Evolutionary conservation across 2,113 vertebrate species (phyloP).

Genomic region (Pseudorectes ferrugineus): DNA sequence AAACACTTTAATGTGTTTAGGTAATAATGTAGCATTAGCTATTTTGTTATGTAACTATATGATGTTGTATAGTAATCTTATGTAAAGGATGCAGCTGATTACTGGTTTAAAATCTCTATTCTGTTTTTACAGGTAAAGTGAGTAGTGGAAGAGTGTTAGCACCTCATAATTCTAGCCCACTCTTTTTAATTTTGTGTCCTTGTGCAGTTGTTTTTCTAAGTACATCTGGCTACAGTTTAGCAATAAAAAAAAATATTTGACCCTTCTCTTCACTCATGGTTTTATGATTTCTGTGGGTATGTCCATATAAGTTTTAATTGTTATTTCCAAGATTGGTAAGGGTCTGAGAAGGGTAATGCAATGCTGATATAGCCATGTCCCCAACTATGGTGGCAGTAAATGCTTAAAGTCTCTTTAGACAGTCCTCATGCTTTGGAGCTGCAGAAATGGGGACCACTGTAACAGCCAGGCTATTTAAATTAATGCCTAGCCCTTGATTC

Average conservation of each 20-base stretch:
- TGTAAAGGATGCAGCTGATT: not conserved
- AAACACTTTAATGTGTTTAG: not conserved
- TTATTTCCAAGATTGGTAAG: not conserved
- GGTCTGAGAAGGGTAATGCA: not conserved
- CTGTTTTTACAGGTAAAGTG: not conserved
- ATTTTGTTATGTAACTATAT: not conserved
- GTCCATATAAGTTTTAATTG: not conserved
- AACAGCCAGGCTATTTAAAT: not conserved
- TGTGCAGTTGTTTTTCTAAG: not conserved
- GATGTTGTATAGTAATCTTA: not conserved
- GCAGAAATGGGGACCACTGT: not conserved
- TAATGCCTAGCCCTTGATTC: not conserved
- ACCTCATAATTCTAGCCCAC: not conserved
- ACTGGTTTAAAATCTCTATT: not conserved
- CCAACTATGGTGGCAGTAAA: not conserved
- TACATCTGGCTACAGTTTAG: not conserved
- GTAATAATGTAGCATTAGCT: not conserved
- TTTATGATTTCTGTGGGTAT: not conserved
- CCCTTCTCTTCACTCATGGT: not conserved
- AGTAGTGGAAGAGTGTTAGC: not conserved
- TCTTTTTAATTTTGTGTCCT: not conserved
- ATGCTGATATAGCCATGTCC: not conserved
- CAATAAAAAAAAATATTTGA: not conserved
- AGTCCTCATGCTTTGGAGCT: not conserved
- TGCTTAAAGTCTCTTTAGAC: not conserved